Conservation (phyloP, 1,140 invertebrate species). For the Papilio xuthus region DNA sequence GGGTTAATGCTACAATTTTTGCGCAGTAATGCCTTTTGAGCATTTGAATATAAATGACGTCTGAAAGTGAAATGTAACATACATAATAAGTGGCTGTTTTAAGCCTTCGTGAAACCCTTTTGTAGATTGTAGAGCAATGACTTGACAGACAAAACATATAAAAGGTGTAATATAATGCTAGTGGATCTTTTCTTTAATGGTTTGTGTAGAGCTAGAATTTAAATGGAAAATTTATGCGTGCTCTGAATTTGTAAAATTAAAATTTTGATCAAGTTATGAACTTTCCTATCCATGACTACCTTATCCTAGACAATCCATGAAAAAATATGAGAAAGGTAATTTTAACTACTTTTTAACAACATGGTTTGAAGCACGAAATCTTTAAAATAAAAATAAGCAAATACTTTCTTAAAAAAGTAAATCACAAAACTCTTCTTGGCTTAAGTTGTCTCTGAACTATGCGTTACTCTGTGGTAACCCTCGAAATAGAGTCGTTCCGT, state of each 20-base stretch:
- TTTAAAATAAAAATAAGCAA: background rate
- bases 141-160: constrained; percentile 45
- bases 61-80: constrained; percentile 82
- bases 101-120: constrained; percentile 79
- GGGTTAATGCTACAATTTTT: constrained; percentile 78
- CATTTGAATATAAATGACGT: constrained; percentile 81
- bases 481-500: constrained; percentile 75
- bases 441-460: background rate
- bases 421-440: background rate
- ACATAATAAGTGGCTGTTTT: constrained; percentile 82
- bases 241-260: too few species aligned
- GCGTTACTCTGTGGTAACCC: constrained; percentile 65
- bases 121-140: constrained; percentile 72
- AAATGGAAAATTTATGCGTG: too few species aligned
- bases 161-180: background rate
- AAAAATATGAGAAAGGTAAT: background rate
- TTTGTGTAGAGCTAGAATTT: too few species aligned
- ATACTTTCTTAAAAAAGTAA: background rate
- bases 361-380: background rate
- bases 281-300: too few species aligned
- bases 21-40: constrained; percentile 78
- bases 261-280: background rate
- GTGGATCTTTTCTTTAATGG: background rate
- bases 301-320: too few species aligned
- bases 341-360: too few species aligned